A percentile compares a stretch with the other conserved stretches of the same genome.
These are phyloP conservation scores for Cantharis flavilabris DNA, from an alignment of 2,888 invertebrate genomes.

Conservation along the genomic window DNA sequence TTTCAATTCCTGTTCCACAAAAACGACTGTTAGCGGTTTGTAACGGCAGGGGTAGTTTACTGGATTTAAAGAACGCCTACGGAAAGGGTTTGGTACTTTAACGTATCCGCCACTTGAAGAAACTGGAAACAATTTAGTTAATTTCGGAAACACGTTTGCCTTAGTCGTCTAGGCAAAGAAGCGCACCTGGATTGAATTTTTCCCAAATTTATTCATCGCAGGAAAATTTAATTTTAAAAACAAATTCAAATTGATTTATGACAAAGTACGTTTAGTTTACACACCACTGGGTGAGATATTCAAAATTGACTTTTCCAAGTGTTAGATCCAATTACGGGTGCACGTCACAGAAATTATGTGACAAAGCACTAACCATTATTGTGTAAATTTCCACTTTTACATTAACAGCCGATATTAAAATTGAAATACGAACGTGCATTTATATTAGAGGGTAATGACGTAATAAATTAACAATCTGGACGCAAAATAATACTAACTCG, in stretches of 20 bases:
- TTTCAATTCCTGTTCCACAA: no score
- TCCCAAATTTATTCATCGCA: background rate
- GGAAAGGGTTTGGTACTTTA: background rate
- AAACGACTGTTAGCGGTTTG: no score
- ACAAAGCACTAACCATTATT: constrained; percentile 26
- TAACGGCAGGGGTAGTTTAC: background rate
- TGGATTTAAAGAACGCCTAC: background rate
- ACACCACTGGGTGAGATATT: constrained; percentile 18
- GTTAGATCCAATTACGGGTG: constrained; percentile 22
- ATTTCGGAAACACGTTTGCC: background rate
- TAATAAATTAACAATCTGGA: constrained; percentile 10
- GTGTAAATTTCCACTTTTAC: constrained; percentile 14
- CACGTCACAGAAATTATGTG: constrained; percentile 17
- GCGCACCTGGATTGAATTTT: background rate
- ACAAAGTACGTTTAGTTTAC: constrained; percentile 29
- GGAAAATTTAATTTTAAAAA: background rate
- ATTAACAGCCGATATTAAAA: constrained; percentile 25
- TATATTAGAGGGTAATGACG: constrained; percentile 18
- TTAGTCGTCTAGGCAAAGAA: background rate
- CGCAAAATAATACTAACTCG: background rate
- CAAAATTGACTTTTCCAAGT: constrained; percentile 29
- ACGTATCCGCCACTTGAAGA: background rate
- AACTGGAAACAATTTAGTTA: background rate
- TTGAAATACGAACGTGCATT: constrained; percentile 25
- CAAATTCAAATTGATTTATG: constrained; percentile 26